These are phyloP conservation scores for Acanthurus tractus DNA, from an alignment of 2,797 vertebrate species.

Conservation along the genomic window DNA sequence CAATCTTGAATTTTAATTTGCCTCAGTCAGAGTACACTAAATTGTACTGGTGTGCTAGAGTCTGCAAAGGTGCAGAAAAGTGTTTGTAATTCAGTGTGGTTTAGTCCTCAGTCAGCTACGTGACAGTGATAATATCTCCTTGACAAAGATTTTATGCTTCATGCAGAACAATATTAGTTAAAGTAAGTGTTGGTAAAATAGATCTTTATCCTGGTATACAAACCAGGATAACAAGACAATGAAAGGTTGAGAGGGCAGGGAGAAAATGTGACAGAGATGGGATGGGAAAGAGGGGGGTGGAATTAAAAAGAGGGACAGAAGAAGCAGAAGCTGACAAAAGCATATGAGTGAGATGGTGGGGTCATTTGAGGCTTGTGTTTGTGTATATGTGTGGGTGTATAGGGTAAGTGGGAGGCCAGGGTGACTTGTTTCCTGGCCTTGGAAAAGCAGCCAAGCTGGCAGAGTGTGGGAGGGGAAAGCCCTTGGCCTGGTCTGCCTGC, in stretches of 20 bases:
- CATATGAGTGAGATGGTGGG: conserved; percentile 17
- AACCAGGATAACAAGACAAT: conserved; percentile 16
- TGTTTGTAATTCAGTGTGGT: neutral
- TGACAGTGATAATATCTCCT: neutral
- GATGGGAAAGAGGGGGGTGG: no score
- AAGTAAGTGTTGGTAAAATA: conserved; percentile 23
- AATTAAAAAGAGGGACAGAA: conserved; percentile 20
- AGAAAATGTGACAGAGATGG: conserved; percentile 4
- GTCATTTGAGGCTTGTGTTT: conserved; percentile 61
- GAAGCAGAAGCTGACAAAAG: conserved; percentile 40
- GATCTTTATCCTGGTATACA: conserved; percentile 7
- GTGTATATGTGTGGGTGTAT: conserved; percentile 49
- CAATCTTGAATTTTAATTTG: neutral
- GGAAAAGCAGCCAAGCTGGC: conserved; percentile 67
- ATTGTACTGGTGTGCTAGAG: neutral
- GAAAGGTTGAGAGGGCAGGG: conserved; percentile 1
- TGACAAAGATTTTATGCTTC: neutral
- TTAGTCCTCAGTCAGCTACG: neutral
- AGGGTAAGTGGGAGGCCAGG: conserved; percentile 49
- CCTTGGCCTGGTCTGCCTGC: conserved; percentile 44
- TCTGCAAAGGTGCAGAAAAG: neutral
- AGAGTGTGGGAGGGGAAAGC: conserved; percentile 78
- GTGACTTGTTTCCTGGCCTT: conserved; percentile 69
- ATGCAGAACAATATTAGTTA: conserved; percentile 6
- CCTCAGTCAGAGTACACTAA: neutral